phyloP scores from a whole-genome alignment of 30 jellyfish, hydroid and myxozoan genomes.

The Catostylus mosaicus region DNA sequence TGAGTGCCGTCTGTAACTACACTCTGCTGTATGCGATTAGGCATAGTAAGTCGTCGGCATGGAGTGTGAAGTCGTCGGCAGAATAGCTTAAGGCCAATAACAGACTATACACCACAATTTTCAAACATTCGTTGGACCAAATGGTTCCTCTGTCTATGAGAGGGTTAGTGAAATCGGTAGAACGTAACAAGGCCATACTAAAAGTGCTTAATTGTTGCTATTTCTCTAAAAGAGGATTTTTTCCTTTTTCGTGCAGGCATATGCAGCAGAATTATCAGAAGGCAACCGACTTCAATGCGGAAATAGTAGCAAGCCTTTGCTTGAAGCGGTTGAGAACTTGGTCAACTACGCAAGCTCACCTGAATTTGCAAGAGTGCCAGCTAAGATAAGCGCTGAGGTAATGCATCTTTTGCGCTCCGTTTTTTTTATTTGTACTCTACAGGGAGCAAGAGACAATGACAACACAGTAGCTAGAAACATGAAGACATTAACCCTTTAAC shows the following conservation, averaged over 20 bases:
- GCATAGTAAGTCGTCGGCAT: too few relatives aligned
- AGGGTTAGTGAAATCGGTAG: too few relatives aligned
- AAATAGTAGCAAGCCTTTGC: slow-evolving; percentile 83
- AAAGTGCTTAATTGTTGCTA: too few relatives aligned
- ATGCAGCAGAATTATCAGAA: slow-evolving; percentile 86
- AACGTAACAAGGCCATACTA: too few relatives aligned
- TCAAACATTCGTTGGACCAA: background rate
- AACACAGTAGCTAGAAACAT: background rate
- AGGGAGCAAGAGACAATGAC: background rate
- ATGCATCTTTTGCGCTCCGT: background rate
- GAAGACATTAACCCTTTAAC: too few relatives aligned
- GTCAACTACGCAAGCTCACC: slow-evolving; percentile 96
- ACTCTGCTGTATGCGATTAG: too few relatives aligned
- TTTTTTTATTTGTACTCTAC: background rate
- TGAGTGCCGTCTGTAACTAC: too few relatives aligned
- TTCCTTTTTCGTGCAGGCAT: slow-evolving; percentile 54
- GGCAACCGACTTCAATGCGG: slow-evolving; percentile 75
- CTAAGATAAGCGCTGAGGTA: slow-evolving; percentile 98
- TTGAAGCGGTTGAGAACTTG: slow-evolving; percentile 93
- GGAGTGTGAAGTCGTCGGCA: too few relatives aligned
- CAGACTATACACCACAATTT: too few relatives aligned
- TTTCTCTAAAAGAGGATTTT: too few relatives aligned
- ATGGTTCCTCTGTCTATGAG: too few relatives aligned
- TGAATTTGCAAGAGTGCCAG: slow-evolving; percentile 94
- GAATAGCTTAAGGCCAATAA: too few relatives aligned